A percentile compares a stretch with the other conserved stretches of the same genome.
phyloP scores from a whole-genome alignment of 2,888 invertebrate genomes.

The Cetonia aurata region DNA sequence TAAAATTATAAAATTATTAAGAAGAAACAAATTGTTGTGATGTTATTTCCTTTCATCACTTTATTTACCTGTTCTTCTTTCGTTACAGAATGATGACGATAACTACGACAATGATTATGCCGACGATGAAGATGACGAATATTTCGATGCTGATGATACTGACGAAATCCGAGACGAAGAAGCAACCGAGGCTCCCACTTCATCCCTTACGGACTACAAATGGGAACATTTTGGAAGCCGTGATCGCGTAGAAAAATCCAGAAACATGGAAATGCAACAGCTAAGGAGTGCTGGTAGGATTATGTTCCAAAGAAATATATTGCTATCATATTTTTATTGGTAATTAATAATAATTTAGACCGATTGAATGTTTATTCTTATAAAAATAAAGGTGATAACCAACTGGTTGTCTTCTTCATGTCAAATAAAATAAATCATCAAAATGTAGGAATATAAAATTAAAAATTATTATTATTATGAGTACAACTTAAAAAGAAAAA shows the following conservation, averaged over 20 bases:
- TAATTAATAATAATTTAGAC: too few species aligned
- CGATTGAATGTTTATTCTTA: too few species aligned
- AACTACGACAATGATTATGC: slow-evolving; percentile 60
- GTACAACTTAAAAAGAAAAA: too few species aligned
- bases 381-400: too few species aligned
- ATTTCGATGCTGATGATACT: slow-evolving; percentile 51
- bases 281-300: slow-evolving; percentile 19
- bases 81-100: slow-evolving; percentile 58
- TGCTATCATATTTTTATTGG: too few species aligned
- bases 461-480: too few species aligned
- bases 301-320: background rate
- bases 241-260: slow-evolving; percentile 60
- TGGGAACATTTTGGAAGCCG: slow-evolving; percentile 64
- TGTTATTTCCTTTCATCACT: too few species aligned
- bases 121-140: slow-evolving; percentile 62
- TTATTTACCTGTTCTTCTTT: slow-evolving; percentile 37
- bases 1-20: too few species aligned
- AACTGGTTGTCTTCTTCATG: too few species aligned
- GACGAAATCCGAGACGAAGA: slow-evolving; percentile 60
- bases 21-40: too few species aligned
- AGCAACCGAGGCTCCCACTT: slow-evolving; percentile 55
- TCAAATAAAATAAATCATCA: too few species aligned
- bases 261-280: slow-evolving; percentile 55
- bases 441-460: too few species aligned
- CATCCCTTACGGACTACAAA: slow-evolving; percentile 61